A percentile compares a stretch with the other conserved stretches of the same genome.
Evolutionary conservation across 2,797 vertebrate genomes (phyloP).

Genomic region (Antrozous pallidus): DNA sequence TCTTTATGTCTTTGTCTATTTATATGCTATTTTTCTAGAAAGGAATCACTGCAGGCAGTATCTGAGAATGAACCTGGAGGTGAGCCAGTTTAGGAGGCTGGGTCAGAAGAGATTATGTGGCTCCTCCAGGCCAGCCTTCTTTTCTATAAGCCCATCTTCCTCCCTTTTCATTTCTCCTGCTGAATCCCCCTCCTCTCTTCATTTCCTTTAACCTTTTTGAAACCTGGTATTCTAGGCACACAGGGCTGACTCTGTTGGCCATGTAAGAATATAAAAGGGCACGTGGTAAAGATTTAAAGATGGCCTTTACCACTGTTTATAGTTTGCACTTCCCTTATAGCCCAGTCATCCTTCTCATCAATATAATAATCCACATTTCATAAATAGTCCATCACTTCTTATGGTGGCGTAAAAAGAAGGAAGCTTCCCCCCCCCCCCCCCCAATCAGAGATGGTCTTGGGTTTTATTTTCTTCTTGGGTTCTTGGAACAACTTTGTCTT

Average conservation of each 20-base stretch:
- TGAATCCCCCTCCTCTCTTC: neutral
- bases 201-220: neutral
- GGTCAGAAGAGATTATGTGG: neutral
- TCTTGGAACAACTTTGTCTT: neutral
- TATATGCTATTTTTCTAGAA: neutral
- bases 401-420: neutral
- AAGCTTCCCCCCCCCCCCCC: too few species aligned
- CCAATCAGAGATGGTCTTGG: neutral
- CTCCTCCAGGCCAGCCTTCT: neutral
- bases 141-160: neutral
- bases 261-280: neutral
- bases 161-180: neutral
- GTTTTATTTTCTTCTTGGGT: neutral
- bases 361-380: neutral
- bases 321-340: neutral
- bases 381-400: neutral
- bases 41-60: neutral
- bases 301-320: neutral
- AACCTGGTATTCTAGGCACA: neutral
- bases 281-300: neutral
- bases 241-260: neutral
- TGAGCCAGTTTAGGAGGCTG: neutral
- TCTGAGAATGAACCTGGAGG: neutral
- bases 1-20: neutral
- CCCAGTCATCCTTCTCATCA: neutral